Percentiles rank a stretch among this genome's conserved stretches.
phyloP scores from a whole-genome alignment of 2,113 vertebrate species.

The Heterotilapia buettikoferi region DNA sequence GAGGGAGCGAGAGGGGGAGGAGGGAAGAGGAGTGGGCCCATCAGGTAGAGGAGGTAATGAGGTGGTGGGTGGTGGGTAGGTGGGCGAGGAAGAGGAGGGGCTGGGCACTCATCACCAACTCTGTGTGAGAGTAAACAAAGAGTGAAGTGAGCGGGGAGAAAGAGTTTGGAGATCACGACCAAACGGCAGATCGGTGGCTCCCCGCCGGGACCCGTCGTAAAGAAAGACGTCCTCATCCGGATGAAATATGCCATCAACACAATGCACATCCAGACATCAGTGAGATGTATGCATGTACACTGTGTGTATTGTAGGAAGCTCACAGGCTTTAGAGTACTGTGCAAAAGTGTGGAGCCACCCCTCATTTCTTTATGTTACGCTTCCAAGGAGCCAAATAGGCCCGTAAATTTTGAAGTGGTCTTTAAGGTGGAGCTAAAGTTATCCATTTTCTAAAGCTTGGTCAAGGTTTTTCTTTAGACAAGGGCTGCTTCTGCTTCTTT shows the following conservation, averaged over 20 bases:
- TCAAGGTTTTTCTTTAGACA: not conserved
- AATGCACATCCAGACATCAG: not conserved
- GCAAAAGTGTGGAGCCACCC: not conserved
- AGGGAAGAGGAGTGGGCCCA: conserved; percentile 28
- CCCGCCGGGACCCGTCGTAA: not conserved
- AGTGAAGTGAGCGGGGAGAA: conserved; percentile 23
- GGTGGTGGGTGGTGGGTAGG: conserved; percentile 42
- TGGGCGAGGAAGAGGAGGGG: conserved; percentile 25
- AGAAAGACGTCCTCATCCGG: conserved; percentile 20
- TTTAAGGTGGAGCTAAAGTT: not conserved
- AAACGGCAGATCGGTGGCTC: conserved; percentile 16
- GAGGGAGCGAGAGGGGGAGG: not conserved
- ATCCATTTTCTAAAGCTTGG: not conserved
- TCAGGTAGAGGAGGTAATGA: conserved; percentile 68
- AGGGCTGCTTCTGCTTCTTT: not conserved
- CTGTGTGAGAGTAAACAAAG: conserved; percentile 73
- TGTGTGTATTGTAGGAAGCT: not conserved
- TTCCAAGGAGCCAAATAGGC: not conserved
- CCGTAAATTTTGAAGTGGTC: not conserved
- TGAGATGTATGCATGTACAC: not conserved
- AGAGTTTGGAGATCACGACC: conserved; percentile 49
- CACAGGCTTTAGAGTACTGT: not conserved
- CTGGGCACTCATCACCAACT: conserved; percentile 52
- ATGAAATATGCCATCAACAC: not conserved
- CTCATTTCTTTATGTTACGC: not conserved